These are phyloP conservation scores for Eristalis arbustorum DNA, from an alignment of 2,888 invertebrate genomes.

Conservation along the genomic window DNA sequence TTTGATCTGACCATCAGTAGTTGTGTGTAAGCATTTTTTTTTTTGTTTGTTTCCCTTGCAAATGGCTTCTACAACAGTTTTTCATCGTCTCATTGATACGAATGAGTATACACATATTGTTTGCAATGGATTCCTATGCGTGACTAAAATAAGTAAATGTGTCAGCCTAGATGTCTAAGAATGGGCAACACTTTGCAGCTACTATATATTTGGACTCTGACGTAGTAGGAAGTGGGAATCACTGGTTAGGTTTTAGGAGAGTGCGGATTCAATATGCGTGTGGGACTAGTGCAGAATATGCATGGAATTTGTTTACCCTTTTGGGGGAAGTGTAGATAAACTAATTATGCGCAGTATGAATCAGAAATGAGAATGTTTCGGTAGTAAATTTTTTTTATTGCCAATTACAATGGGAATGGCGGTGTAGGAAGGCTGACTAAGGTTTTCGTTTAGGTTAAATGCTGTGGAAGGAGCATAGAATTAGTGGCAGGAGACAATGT, in stretches of 20 bases:
- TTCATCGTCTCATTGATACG: not conserved
- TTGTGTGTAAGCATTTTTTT: not conserved
- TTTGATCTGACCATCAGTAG: not conserved
- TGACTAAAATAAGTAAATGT: constrained; percentile 13
- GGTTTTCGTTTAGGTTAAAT: not conserved
- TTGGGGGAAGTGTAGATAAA: not conserved
- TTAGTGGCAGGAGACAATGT: too few relatives aligned
- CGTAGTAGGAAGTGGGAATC: not conserved
- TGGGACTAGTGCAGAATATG: not conserved
- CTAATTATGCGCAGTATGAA: not conserved
- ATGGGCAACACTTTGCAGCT: not conserved
- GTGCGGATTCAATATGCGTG: not conserved
- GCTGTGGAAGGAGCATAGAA: not conserved
- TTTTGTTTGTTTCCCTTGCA: not conserved
- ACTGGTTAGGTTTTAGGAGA: not conserved
- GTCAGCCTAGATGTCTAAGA: not conserved
- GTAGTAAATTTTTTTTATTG: not conserved
- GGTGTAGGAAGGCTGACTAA: not conserved
- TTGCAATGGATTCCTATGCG: not conserved
- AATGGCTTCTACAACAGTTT: not conserved
- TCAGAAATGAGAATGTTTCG: not conserved
- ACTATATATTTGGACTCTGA: not conserved
- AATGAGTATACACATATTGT: not conserved
- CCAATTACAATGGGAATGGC: not conserved
- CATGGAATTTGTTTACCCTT: not conserved